Conservation (phyloP, 2,888 invertebrate genomes). For the Aleiodes testaceus region DNA sequence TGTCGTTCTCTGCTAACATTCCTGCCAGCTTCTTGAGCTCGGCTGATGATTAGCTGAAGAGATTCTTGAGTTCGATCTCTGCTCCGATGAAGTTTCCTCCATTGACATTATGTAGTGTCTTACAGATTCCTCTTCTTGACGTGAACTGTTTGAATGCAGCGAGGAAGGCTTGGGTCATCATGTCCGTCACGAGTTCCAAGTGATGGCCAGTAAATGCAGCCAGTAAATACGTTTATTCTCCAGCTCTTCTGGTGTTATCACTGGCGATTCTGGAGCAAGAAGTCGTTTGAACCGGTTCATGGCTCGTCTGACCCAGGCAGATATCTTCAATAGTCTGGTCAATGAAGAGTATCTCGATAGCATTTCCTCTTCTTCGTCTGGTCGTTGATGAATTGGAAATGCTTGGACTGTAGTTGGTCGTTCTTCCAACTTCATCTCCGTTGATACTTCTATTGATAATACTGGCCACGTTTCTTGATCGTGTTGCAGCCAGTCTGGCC, state of each 20-base stretch:
- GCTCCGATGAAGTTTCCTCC: constrained; percentile 56
- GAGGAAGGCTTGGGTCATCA: constrained; percentile 50
- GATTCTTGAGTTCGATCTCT: not conserved
- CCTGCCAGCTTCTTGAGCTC: not conserved
- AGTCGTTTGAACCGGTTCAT: not conserved
- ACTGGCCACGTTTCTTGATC: not conserved
- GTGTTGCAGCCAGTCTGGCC: no score
- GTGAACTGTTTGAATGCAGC: constrained; percentile 50
- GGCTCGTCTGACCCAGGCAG: not conserved
- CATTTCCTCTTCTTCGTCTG: not conserved
- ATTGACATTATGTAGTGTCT: constrained; percentile 49
- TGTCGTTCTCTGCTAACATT: not conserved
- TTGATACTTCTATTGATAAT: not conserved
- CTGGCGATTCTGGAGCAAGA: not conserved
- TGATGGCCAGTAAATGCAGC: constrained; percentile 49
- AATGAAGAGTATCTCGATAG: not conserved
- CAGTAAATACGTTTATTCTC: not conserved
- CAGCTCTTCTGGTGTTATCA: not conserved
- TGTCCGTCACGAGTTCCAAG: constrained; percentile 50
- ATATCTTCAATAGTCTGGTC: not conserved
- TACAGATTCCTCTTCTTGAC: constrained; percentile 47
- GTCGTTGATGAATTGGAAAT: not conserved
- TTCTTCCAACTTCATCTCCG: not conserved
- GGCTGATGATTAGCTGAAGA: not conserved
- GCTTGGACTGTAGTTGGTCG: not conserved